Base-by-base conservation (phyloP, 2,797 vertebrate species). In the Artibeus jamaicensis region DNA sequence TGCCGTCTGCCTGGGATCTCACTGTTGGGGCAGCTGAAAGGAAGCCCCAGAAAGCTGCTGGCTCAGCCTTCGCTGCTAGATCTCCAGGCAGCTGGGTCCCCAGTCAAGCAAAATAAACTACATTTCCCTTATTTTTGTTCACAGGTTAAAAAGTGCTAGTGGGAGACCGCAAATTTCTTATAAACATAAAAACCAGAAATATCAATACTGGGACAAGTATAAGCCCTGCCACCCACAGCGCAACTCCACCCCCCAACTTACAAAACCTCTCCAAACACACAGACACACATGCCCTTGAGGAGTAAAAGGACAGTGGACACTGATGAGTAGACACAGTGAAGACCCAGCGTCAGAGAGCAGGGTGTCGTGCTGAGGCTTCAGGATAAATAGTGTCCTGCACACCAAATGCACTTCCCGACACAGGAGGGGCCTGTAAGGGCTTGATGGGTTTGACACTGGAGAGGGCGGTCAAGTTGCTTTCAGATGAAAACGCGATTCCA, bases 1-100 rank as follows among this genome's bases (percentile, higher is more conserved):
- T 0, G 42, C 7, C 26, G 0, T 5, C 26, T 0, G 0, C n/a
- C 39, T 50, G 42, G 4, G 22, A 0, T 18, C 37, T 29, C 55
- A 12, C 37, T 0, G 6, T 32, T 0, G 18, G 32, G 44, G 67
- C 32, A 1, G 29, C 85, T 6, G 34, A 11, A 22, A 11, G 46
- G 44, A 34, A 0, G 34, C 34, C 5, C 18, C 4, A 29, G 1
- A 0, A 19, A 14, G 39, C 57, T 24, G 34, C 65, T 24, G 9
- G 11, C 3, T 14, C 12, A 8, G 21, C 32, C 2, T 2, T 26
- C 2, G 0, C 6, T 39, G 34, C 68, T 14, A 0, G 19, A 15
- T 29, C 77, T 82, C 68, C 12, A 22, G 29, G 6, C 15, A 1
- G 18, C 48, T 18, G 53, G 42, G 4, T 21, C 46, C 48, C 48